Conservation (phyloP, 2,113 vertebrate genomes). For the Zosterops lateralis region DNA sequence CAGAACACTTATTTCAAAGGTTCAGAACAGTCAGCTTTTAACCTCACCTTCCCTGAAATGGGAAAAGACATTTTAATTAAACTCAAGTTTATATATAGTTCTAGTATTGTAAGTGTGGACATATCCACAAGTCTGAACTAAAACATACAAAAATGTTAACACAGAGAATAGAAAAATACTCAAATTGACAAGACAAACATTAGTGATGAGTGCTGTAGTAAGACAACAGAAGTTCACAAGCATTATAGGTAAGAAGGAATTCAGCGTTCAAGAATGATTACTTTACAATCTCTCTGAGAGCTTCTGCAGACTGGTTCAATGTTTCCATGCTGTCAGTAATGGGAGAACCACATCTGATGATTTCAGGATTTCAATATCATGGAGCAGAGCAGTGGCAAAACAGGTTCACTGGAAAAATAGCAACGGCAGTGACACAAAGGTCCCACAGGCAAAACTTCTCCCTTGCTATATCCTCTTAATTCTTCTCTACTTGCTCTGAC, state of each 20-base stretch:
- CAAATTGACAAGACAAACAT: not conserved
- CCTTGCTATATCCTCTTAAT: not conserved
- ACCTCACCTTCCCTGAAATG: not conserved
- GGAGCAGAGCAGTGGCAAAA: not conserved
- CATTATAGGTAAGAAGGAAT: not conserved
- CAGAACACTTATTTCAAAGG: not conserved
- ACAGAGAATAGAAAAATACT: not conserved
- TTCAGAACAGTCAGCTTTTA: not conserved
- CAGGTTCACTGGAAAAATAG: not conserved
- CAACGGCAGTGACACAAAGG: not conserved
- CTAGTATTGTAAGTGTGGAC: not conserved
- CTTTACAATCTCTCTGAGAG: not conserved
- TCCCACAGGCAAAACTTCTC: not conserved
- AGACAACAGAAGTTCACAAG: not conserved
- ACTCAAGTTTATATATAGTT: not conserved
- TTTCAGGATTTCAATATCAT: not conserved
- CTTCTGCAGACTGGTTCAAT: not conserved
- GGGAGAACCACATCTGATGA: not conserved
- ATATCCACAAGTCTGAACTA: not conserved
- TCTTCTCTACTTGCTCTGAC: not conserved
- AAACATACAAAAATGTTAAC: not conserved
- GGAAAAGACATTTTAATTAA: not conserved
- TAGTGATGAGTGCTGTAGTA: not conserved
- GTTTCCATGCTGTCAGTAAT: not conserved
- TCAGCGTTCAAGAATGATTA: not conserved